Conservation (phyloP, 2,797 vertebrate species). For the Dryobates pubescens region DNA sequence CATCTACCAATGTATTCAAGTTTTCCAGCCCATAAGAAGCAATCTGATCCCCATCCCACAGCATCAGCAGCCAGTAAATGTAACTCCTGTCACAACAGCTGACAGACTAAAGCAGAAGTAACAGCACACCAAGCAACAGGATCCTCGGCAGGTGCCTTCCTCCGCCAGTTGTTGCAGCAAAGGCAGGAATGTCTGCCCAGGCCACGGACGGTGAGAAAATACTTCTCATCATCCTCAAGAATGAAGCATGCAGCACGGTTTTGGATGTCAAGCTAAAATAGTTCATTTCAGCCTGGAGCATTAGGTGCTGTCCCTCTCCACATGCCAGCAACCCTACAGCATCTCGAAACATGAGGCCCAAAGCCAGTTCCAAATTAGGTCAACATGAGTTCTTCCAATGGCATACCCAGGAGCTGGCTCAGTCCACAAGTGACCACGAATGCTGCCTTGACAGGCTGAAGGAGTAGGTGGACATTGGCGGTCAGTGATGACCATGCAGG, state of each 20-base stretch:
- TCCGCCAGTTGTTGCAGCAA: conserved; percentile 16
- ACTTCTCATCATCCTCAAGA: background rate
- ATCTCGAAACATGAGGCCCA: fast-evolving
- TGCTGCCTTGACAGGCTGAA: background rate
- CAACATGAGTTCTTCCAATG: background rate
- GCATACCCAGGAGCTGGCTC: background rate
- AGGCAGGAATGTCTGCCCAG: conserved; percentile 28
- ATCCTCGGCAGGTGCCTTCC: conserved; percentile 40
- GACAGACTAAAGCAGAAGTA: conserved; percentile 48
- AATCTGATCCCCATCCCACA: background rate
- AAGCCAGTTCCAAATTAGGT: background rate
- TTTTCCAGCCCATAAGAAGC: conserved; percentile 27
- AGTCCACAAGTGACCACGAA: fast-evolving
- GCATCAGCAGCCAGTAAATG: conserved; percentile 14
- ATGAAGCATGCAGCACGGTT: background rate
- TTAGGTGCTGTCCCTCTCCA: background rate
- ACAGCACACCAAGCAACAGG: conserved; percentile 24
- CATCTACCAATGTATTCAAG: conserved; percentile 22
- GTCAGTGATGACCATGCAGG: background rate
- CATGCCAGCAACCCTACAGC: background rate
- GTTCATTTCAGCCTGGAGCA: background rate
- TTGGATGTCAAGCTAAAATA: conserved; percentile 5
- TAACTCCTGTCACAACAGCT: conserved; percentile 56
- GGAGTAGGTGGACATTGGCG: background rate
- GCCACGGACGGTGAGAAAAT: background rate